These are phyloP conservation scores for Oegoconia quadripuncta DNA, from an alignment of 2,888 invertebrate genomes.

Conservation along the genomic window DNA sequence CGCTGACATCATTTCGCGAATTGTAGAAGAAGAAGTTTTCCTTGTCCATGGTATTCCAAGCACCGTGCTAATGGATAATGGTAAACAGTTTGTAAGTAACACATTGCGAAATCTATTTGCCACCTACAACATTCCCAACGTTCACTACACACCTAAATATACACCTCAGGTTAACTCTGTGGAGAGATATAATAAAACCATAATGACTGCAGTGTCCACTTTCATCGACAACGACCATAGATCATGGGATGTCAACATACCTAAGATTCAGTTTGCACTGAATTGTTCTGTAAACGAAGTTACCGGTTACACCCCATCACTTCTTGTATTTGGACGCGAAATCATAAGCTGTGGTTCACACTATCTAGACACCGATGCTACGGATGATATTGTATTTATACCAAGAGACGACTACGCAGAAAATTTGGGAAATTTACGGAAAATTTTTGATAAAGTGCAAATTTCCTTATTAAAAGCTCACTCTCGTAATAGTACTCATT, in stretches of 20 bases:
- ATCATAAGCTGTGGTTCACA: constrained; percentile 11
- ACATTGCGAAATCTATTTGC: not conserved
- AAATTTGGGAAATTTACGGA: constrained; percentile 5
- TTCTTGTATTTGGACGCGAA: constrained; percentile 12
- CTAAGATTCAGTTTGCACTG: constrained; percentile 21
- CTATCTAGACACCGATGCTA: constrained; percentile 4
- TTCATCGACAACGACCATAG: constrained; percentile 19
- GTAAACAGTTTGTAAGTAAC: constrained; percentile 2
- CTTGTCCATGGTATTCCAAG: constrained; percentile 5
- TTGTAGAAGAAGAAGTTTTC: constrained; percentile 11
- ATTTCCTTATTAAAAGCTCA: constrained; percentile 1
- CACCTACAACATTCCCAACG: constrained; percentile 5
- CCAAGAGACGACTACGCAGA: constrained; percentile 13
- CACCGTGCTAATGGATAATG: constrained; percentile 5
- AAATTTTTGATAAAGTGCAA: constrained; percentile 9
- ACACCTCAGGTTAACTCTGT: too few species aligned
- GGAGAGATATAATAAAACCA: not conserved
- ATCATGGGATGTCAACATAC: constrained; percentile 21
- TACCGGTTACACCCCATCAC: constrained; percentile 15
- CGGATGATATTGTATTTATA: constrained; percentile 1
- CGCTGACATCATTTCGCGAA: constrained; percentile 5
- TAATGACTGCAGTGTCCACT: not conserved
- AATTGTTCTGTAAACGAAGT: constrained; percentile 24
- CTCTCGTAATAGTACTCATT: constrained; percentile 2
- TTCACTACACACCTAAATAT: constrained; percentile 5